A percentile compares a stretch with the other conserved stretches of the same genome.
These are phyloP conservation scores for Cyphomyrus plagiostoma DNA, from an alignment of 2,113 vertebrate genomes.

Conservation along the genomic window DNA sequence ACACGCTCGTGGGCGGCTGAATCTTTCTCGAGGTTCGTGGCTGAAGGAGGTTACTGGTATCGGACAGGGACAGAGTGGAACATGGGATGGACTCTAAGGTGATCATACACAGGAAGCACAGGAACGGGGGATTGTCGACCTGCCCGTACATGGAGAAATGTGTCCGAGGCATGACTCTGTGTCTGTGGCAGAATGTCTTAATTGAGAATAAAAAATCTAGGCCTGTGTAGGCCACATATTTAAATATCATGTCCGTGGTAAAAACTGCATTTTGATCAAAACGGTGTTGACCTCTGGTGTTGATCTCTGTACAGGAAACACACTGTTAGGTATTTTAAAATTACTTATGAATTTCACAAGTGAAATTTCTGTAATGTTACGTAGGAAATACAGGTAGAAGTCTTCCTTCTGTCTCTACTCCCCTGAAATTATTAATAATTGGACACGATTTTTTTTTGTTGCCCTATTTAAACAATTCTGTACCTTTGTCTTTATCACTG, in stretches of 20 bases:
- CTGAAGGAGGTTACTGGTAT: not conserved
- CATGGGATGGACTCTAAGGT: not conserved
- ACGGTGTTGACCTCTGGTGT: not conserved
- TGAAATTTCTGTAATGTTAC: not conserved
- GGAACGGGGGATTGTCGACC: not conserved
- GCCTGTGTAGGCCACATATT: not conserved
- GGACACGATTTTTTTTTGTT: not conserved
- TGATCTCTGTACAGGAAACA: not conserved
- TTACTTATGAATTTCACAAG: not conserved
- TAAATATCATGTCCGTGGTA: not conserved
- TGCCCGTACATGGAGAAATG: too few species aligned
- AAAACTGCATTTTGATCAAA: not conserved
- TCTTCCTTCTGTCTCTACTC: not conserved
- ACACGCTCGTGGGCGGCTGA: constrained; percentile 53
- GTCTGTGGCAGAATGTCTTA: not conserved
- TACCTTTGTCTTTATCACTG: not conserved
- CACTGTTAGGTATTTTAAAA: not conserved
- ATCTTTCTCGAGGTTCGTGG: constrained; percentile 35
- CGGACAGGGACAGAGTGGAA: not conserved
- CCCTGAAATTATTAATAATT: not conserved
- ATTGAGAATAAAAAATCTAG: not conserved
- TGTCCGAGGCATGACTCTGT: not conserved
- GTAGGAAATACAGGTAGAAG: not conserved
- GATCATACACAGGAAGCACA: not conserved
- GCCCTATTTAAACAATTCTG: not conserved